These are phyloP conservation scores for Halcyon smyrnensis DNA, from an alignment of 2,797 vertebrate genomes.

Conservation along the genomic window DNA sequence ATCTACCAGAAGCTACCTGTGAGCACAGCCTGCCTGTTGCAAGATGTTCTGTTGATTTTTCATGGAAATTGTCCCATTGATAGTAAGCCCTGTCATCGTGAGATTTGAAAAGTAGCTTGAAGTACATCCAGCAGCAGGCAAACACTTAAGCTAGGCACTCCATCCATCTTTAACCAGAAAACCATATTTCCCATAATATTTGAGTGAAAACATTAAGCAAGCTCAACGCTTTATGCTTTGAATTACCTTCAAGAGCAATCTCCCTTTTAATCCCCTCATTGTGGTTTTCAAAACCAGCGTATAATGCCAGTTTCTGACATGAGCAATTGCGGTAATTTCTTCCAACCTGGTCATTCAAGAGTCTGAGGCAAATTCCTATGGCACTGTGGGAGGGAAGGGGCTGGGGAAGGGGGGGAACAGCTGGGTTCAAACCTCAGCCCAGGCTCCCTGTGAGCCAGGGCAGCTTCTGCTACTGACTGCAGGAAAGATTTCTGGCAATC, in stretches of 20 bases:
- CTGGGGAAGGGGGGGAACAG: not conserved
- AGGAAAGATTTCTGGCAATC: slow-evolving; percentile 44
- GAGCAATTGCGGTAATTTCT: not conserved
- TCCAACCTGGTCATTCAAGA: not conserved
- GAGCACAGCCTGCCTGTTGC: not conserved
- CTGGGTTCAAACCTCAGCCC: not conserved
- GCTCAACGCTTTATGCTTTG: slow-evolving; percentile 13
- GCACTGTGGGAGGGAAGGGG: not conserved
- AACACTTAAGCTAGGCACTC: not conserved
- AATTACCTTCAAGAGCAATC: slow-evolving; percentile 46
- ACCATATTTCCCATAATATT: slow-evolving; percentile 12
- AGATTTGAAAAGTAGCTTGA: not conserved
- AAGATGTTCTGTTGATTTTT: not conserved
- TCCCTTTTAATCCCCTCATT: slow-evolving; percentile 47
- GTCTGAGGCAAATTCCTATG: not conserved
- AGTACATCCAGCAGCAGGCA: not conserved
- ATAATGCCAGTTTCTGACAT: not conserved
- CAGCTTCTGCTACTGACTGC: not conserved
- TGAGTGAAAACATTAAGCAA: not conserved
- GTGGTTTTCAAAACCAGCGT: slow-evolving; percentile 28
- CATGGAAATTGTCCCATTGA: not conserved
- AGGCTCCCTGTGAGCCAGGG: not conserved
- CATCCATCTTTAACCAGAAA: slow-evolving; percentile 35
- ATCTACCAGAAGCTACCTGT: not conserved
- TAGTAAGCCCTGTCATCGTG: not conserved